Evolutionary conservation across 2,113 vertebrate species (phyloP).

Genomic region (Felis catus): DNA sequence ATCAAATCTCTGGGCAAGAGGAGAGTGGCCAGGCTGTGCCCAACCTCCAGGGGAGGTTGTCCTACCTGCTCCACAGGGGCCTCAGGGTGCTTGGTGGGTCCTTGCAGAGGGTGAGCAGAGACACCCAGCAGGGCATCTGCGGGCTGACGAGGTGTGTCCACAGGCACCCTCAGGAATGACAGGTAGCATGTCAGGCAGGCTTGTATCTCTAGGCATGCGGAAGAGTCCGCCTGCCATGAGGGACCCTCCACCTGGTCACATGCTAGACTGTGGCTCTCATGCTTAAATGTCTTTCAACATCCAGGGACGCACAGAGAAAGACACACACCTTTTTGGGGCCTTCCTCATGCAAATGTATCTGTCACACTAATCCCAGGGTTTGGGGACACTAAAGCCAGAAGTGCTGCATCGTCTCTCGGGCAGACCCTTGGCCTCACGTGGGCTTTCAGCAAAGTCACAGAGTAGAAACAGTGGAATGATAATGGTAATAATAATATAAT

Average conservation of each 20-base stretch:
- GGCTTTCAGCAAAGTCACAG: background rate
- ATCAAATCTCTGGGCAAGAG: background rate
- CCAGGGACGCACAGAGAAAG: background rate
- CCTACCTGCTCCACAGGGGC: background rate
- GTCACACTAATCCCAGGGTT: background rate
- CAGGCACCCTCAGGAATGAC: background rate
- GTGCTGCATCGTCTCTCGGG: background rate
- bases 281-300: background rate
- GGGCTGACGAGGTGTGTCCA: background rate
- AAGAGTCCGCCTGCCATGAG: accelerated
- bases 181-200: too few species aligned
- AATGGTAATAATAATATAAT: background rate
- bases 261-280: background rate
- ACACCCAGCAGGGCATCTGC: background rate
- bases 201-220: background rate
- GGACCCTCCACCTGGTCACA: too few species aligned
- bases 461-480: background rate
- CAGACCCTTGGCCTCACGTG: background rate
- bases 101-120: background rate
- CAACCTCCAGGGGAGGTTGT: background rate
- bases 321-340: background rate
- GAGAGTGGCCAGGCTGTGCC: background rate
- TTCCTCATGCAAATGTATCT: background rate
- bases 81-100: background rate
- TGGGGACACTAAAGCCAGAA: background rate